Conservation (phyloP, 1,140 invertebrate genomes). For the Dendroctonus valens region DNA sequence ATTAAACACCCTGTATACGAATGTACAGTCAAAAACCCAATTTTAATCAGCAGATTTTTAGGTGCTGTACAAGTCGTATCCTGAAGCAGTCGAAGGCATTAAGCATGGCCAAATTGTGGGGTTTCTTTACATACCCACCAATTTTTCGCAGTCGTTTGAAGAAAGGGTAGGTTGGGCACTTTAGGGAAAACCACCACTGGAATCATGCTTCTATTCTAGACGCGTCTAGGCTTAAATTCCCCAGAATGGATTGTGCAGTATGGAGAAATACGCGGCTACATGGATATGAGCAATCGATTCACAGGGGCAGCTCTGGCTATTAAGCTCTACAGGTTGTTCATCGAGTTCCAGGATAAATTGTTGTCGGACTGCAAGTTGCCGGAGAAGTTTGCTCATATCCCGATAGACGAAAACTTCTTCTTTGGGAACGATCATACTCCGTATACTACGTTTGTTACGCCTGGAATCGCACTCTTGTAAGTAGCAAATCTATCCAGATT, state of each 20-base stretch:
- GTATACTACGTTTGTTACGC: slow-evolving; percentile 73
- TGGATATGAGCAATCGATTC: slow-evolving; percentile 76
- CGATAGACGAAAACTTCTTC: slow-evolving; percentile 61
- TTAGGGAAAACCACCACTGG: no score
- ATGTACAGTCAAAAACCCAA: no score
- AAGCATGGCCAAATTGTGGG: slow-evolving; percentile 64
- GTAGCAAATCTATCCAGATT: slow-evolving; percentile 34
- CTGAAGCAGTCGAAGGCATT: slow-evolving; percentile 61
- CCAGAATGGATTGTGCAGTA: slow-evolving; percentile 54
- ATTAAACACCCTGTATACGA: no score
- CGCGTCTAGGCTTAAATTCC: slow-evolving; percentile 47
- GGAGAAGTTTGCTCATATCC: slow-evolving; percentile 56
- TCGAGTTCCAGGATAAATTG: slow-evolving; percentile 56
- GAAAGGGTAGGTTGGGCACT: slow-evolving; percentile 51
- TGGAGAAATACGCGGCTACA: slow-evolving; percentile 63
- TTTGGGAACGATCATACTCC: slow-evolving; percentile 66
- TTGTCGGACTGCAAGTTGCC: slow-evolving; percentile 61
- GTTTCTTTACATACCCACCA: slow-evolving; percentile 66
- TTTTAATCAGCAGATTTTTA: slow-evolving; percentile 5
- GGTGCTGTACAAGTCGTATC: slow-evolving; percentile 54
- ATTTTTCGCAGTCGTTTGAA: slow-evolving; percentile 70
- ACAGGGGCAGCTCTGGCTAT: slow-evolving; percentile 65
- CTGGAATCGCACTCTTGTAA: slow-evolving; percentile 73
- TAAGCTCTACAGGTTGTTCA: slow-evolving; percentile 63
- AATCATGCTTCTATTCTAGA: background rate